These are phyloP conservation scores for Propithecus perrieri DNA, from an alignment of 2,797 vertebrate species.

Conservation along the genomic window DNA sequence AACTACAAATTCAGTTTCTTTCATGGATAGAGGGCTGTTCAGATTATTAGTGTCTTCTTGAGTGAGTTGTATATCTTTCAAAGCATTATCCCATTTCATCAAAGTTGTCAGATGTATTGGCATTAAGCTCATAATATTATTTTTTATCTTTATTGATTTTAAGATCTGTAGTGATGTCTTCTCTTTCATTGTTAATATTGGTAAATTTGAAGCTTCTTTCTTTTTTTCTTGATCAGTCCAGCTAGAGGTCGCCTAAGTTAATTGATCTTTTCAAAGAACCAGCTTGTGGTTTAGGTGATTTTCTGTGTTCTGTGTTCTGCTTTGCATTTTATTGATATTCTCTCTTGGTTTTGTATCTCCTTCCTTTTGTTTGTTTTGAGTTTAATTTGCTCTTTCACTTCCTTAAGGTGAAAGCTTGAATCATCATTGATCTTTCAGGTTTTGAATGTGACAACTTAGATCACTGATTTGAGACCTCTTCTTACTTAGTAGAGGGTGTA, in stretches of 20 bases:
- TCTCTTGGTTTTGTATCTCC: neutral
- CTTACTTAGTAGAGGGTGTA: neutral
- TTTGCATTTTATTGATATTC: neutral
- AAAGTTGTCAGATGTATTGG: neutral
- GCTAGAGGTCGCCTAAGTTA: neutral
- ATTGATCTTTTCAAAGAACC: neutral
- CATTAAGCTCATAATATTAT: too few species aligned
- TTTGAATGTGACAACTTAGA: neutral
- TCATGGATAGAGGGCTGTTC: neutral
- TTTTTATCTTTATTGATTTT: neutral
- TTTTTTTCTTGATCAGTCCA: neutral
- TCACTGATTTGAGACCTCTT: neutral
- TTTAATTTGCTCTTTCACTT: neutral
- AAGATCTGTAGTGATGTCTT: neutral
- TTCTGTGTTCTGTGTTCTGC: neutral
- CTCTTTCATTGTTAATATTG: neutral
- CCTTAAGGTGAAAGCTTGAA: neutral
- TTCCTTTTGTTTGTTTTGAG: neutral
- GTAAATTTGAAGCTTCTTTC: neutral
- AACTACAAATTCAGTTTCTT: neutral
- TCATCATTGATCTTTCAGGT: neutral
- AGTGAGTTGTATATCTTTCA: neutral
- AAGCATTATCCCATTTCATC: neutral
- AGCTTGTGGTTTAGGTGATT: neutral
- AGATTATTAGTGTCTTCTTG: neutral